phyloP scores from a whole-genome alignment of 2,888 invertebrate species.

The Eupeodes luniger region DNA sequence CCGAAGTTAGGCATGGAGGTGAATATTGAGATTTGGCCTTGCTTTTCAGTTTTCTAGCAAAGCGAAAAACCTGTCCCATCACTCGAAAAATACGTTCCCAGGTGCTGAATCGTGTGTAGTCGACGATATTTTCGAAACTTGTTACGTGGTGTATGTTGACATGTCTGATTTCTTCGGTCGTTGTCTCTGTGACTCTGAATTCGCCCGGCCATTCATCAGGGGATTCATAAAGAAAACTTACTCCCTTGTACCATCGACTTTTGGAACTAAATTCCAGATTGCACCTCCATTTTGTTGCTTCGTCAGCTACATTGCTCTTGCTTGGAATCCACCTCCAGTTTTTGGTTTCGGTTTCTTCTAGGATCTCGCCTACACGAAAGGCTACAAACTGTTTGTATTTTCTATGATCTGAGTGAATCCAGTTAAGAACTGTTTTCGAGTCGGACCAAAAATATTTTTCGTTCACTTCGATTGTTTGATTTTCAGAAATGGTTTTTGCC shows the following conservation, averaged over 20 bases:
- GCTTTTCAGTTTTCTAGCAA: too few species aligned
- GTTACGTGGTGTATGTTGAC: background rate
- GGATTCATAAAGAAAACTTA: background rate
- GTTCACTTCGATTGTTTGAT: slow-evolving; percentile 44
- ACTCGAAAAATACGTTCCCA: background rate
- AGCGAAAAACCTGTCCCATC: too few species aligned
- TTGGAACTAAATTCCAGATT: background rate
- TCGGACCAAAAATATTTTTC: slow-evolving; percentile 76
- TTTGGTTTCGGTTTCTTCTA: background rate
- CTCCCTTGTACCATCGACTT: background rate
- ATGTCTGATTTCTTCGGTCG: background rate
- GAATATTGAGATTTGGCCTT: background rate
- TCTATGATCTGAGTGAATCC: slow-evolving; percentile 75
- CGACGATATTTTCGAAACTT: background rate
- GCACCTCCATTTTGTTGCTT: slow-evolving; percentile 3
- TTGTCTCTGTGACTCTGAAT: background rate
- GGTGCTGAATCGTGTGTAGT: background rate
- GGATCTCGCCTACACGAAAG: slow-evolving; percentile 73
- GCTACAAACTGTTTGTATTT: slow-evolving; percentile 76
- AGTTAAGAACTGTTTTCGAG: slow-evolving; percentile 75
- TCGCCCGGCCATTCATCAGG: background rate
- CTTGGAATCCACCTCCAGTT: slow-evolving; percentile 15
- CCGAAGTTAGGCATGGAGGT: background rate
- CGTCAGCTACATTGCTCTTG: background rate
- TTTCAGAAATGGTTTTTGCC: slow-evolving; percentile 30